Evolutionary conservation across 2,888 invertebrate genomes (phyloP), one percentile per base, ranked within the genome.

Genomic region (Cheilosia variabilis): DNA sequence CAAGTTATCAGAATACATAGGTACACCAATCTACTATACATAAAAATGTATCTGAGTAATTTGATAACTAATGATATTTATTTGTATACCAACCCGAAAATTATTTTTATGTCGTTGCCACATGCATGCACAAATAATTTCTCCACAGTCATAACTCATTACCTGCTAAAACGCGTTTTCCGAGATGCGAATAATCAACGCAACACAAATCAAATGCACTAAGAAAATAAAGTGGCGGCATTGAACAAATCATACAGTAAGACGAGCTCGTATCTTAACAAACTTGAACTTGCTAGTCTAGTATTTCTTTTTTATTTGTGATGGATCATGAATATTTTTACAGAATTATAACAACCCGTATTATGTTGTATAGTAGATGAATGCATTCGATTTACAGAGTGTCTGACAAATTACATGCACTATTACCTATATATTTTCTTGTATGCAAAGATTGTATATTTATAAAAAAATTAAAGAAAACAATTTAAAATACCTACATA

Each of bases 261-360:
- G 19, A 22, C 19, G 34, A 7, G 22, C 52, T 50, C 24, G 43
- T 31, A 57, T 34, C 34, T 58, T 50, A 9, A 43, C 55, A 75
- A 75, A 50, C 66, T 75, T 76, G 66, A 76, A 76, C 66, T 66
- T 66, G 66, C 43, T 66, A 60, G 27, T 27, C 37, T 37, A 27
- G 58, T 76, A 13, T 37, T 37, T 37, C 6, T 37, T 37, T 37
- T 13, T 37, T 13, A 13, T 37, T 37, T 22, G 52, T 65, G 47
- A 58, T 65, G 5, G 65, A 75, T 75, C 47, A 75, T 72, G 52
- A 27, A 57, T 68, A 53, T 19, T 43, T 45, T 55, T 13, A 31
- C 55, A 52, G 24, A 45, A 27, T 24, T 47, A 27, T 73, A 60
- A 53, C 43, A 37, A 31, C 62, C 31, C 34, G 43, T 57, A 19